phyloP scores from a whole-genome alignment of 23 tunicate genomes.

The Trididemnum nubilum region DNA sequence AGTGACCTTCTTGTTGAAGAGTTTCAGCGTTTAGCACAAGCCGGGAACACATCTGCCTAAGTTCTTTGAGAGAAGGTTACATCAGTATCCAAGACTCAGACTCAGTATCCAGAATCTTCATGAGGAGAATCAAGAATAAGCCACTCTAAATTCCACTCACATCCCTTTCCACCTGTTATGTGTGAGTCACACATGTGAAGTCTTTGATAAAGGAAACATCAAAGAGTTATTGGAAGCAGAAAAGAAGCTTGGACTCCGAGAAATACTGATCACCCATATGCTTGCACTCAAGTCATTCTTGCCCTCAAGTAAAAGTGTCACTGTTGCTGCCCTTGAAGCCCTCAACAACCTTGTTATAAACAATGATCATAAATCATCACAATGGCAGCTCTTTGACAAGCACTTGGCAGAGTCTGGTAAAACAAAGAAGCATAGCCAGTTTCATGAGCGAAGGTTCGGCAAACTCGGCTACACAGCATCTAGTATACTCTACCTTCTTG shows the following conservation, averaged over 20 bases:
- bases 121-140: too few relatives aligned
- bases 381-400: background rate
- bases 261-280: background rate
- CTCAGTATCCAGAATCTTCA: too few relatives aligned
- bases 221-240: background rate
- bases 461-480: background rate
- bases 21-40: too few relatives aligned
- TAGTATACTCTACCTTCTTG: background rate
- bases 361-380: background rate
- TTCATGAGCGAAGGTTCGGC: background rate
- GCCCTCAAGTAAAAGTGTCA: background rate
- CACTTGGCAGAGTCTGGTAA: background rate
- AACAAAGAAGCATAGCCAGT: background rate
- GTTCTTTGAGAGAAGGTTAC: too few relatives aligned
- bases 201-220: background rate
- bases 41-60: too few relatives aligned
- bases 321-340: background rate
- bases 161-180: background rate
- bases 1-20: too few relatives aligned
- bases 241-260: background rate
- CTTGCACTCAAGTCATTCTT: background rate
- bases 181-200: background rate
- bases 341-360: background rate
- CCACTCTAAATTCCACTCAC: background rate
- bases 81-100: too few relatives aligned